These are phyloP conservation scores for Cenopis cana DNA, from an alignment of 2,888 invertebrate genomes.

Conservation along the genomic window DNA sequence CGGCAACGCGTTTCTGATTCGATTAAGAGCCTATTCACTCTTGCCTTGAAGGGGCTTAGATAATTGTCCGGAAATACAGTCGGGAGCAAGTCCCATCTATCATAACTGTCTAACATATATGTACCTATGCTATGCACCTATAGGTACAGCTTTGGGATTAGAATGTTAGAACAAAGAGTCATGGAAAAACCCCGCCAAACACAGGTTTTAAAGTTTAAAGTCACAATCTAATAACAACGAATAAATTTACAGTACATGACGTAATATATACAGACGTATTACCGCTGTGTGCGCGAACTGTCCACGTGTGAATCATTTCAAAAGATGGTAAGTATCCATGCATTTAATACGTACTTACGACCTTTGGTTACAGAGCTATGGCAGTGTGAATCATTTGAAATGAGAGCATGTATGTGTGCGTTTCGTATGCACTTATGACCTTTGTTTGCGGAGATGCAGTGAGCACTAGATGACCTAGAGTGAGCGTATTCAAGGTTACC, in stretches of 20 bases:
- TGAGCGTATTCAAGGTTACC: slow-evolving; percentile 38
- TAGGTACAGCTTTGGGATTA: background rate
- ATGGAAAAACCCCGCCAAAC: slow-evolving; percentile 28
- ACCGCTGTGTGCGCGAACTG: background rate
- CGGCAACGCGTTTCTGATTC: too few relatives aligned
- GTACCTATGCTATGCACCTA: too few relatives aligned
- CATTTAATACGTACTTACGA: background rate
- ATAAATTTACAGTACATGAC: slow-evolving; percentile 29
- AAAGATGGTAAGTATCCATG: background rate
- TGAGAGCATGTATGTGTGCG: background rate
- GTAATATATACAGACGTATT: background rate
- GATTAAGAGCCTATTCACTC: too few relatives aligned
- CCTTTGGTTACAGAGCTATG: background rate
- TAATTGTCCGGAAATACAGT: too few relatives aligned
- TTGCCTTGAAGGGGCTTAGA: too few relatives aligned
- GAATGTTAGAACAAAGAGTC: background rate
- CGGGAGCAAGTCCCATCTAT: too few relatives aligned
- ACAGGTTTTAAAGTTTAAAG: slow-evolving; percentile 22
- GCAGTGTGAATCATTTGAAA: background rate
- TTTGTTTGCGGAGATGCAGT: slow-evolving; percentile 2
- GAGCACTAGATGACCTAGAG: slow-evolving; percentile 38
- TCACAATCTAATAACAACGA: slow-evolving; percentile 26
- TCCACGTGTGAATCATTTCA: background rate
- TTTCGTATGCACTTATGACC: background rate
- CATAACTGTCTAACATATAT: too few relatives aligned